Base-by-base conservation (phyloP, 1,140 invertebrate species). In the Colletes gigas region DNA sequence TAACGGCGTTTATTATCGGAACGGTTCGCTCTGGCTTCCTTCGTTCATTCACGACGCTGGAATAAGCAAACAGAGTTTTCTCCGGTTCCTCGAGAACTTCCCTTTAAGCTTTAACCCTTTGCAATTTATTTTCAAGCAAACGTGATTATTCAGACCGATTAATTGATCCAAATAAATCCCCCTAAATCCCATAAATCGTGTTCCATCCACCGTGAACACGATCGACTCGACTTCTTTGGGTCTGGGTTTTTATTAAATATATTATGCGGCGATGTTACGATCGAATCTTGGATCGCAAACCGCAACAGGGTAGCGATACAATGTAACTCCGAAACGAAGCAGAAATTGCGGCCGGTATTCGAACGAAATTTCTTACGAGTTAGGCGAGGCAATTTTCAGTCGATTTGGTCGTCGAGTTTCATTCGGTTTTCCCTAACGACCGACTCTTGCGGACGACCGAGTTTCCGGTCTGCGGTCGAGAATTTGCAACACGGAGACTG, bases 1-100 rank as follows among this genome's bases (percentile, higher is more conserved):
- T 87, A 84, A 83, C 76, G 78, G 75, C 66, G 82, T 84, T 86
- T 81, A 81, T 84, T 84, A 84, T 75, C 62, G 67, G 69, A 78
- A 66, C 73, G 47, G 57, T 70, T 44, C 44, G 21, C 67, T 54
- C 69, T 57, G 62, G 73, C 41, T 21, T 19, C 8, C 81, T 81
- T 77, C 75, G 59, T 60, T 66, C 76, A 85, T 85, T 87, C 83
- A 82, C 80, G 81, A 76, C 67, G 8, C 9, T 69, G 50, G 52
- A 55, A 41, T 30, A 39, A 62, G 14, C 52, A 47, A 14, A 17
- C 9, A 63, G 15, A 6, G 6, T 4, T 66, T 8, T 5, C 50
- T 14, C n/a, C 3, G 17, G 41, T 10, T 47, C 63, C 0, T 44
- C 15, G 17, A 2, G 41, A 44, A 65, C 39, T 41, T 63, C 57